Evolutionary conservation across 2,888 invertebrate genomes (phyloP).

Genomic region (Philereme transversata): DNA sequence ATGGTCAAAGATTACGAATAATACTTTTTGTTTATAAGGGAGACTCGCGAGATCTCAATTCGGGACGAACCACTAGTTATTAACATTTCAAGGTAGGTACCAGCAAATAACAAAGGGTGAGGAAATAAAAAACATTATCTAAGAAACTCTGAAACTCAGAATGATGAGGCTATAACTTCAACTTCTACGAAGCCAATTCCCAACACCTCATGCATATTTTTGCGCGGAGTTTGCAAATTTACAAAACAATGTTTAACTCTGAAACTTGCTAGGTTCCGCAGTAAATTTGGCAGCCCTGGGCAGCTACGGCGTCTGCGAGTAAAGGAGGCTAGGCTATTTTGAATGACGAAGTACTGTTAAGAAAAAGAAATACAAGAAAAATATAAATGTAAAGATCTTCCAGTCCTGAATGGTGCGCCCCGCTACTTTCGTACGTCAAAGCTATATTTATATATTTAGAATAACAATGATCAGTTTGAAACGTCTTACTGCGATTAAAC

Average conservation of each 20-base stretch:
- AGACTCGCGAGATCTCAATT: too few species aligned
- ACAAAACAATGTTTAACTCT: slow-evolving; percentile 36
- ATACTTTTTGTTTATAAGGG: too few species aligned
- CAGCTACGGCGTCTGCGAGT: slow-evolving; percentile 27
- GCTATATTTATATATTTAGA: too few species aligned
- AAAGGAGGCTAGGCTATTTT: slow-evolving; percentile 6
- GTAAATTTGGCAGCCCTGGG: slow-evolving; percentile 46
- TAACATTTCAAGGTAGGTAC: background rate
- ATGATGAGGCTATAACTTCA: slow-evolving; percentile 14
- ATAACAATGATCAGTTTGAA: too few species aligned
- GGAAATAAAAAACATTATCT: background rate
- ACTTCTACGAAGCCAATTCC: slow-evolving; percentile 14
- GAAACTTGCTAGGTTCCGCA: slow-evolving; percentile 41
- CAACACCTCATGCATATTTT: slow-evolving; percentile 37
- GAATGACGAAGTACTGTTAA: background rate
- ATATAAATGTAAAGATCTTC: background rate
- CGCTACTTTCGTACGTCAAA: too few species aligned
- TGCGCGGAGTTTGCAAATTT: slow-evolving; percentile 35
- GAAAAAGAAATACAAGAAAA: background rate
- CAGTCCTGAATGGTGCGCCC: too few species aligned
- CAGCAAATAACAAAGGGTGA: too few species aligned
- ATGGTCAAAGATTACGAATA: too few species aligned
- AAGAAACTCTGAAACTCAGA: background rate
- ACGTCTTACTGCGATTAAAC: too few species aligned
- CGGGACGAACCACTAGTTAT: too few species aligned